A percentile compares a stretch with the other conserved stretches of the same genome.
Conservation (phyloP, 1,140 invertebrate species). For the Diachasmimorpha longicaudata region DNA sequence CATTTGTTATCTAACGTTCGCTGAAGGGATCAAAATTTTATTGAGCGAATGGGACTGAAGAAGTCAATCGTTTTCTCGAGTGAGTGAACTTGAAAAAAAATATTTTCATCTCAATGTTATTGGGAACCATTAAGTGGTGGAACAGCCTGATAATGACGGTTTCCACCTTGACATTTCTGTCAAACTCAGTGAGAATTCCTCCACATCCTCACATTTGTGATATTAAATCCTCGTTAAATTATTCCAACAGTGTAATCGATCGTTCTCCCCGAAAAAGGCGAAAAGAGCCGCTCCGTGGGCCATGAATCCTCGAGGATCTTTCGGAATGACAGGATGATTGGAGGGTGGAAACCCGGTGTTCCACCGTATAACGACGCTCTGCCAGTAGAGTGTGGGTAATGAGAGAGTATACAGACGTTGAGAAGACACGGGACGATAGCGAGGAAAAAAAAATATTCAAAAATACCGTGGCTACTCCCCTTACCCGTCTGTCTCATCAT, state of each 20-base stretch:
- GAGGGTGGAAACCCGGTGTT: constrained; percentile 27
- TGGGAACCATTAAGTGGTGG: too few species aligned
- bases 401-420: constrained; percentile 22
- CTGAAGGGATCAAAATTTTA: too few species aligned
- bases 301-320: constrained; percentile 33
- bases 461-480: constrained; percentile 2
- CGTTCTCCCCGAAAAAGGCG: not conserved
- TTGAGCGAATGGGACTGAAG: too few species aligned
- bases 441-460: not conserved
- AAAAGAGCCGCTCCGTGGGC: constrained; percentile 21
- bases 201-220: not conserved
- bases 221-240: constrained; percentile 20
- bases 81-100: too few species aligned
- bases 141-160: too few species aligned
- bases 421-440: not conserved
- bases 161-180: too few species aligned
- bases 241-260: constrained; percentile 27
- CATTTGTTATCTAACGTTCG: too few species aligned
- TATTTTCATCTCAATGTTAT: too few species aligned
- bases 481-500: not conserved
- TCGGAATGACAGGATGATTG: constrained; percentile 37
- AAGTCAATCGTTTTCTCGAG: too few species aligned
- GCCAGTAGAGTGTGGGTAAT: constrained; percentile 25
- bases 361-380: constrained; percentile 18
- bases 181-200: too few species aligned